Evolutionary conservation across 2,797 vertebrate genomes (phyloP).

Genomic region (Clarias pachynema): DNA sequence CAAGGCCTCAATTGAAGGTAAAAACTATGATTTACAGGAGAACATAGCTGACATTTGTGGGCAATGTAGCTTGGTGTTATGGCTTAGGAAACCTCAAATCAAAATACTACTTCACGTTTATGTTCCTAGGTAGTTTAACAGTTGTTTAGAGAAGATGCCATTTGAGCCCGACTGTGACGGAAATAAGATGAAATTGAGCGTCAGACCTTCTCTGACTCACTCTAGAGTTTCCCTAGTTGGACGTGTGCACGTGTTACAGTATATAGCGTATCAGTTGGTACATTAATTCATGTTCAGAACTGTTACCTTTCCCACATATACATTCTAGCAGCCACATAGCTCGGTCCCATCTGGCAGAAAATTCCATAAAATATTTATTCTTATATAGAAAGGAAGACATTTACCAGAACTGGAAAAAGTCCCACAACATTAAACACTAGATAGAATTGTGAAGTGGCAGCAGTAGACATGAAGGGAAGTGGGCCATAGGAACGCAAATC

Average conservation of each 20-base stretch:
- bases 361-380: constrained; percentile 74
- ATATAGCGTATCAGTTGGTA: not conserved
- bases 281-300: constrained; percentile 62
- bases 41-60: constrained; percentile 41
- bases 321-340: constrained; percentile 76
- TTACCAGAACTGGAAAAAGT: constrained; percentile 81
- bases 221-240: constrained; percentile 32
- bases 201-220: constrained; percentile 63
- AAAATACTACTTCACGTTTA: constrained; percentile 46
- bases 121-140: constrained; percentile 49
- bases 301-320: constrained; percentile 75
- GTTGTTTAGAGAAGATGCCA: constrained; percentile 57
- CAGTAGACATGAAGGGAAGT: constrained; percentile 89
- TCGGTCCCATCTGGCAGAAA: constrained; percentile 67
- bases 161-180: constrained; percentile 54
- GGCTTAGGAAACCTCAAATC: constrained; percentile 47
- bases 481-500: constrained; percentile 97
- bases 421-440: constrained; percentile 89
- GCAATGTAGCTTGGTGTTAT: constrained; percentile 43
- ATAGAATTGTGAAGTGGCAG: constrained; percentile 86
- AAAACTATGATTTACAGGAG: constrained; percentile 42
- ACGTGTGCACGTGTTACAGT: not conserved
- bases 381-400: constrained; percentile 76
- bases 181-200: constrained; percentile 61
- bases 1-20: constrained; percentile 41